These are phyloP conservation scores for Spatulosminthurus flaviceps DNA, from an alignment of 2,888 invertebrate species.

Conservation along the genomic window DNA sequence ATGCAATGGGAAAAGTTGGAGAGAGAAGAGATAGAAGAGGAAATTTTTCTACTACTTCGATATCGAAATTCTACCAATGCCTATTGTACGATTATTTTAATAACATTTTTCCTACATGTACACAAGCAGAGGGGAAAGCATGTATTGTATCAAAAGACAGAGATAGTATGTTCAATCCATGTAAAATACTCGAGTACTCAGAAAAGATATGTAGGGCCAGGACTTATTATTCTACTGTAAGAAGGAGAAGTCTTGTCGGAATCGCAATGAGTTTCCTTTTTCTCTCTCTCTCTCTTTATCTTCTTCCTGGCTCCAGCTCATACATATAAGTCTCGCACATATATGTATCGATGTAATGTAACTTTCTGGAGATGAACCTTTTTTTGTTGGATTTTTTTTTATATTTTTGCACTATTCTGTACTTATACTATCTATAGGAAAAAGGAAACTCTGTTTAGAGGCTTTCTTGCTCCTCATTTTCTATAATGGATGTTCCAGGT, in stretches of 20 bases:
- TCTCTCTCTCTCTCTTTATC: not conserved
- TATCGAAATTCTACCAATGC: not conserved
- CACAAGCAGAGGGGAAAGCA: no score
- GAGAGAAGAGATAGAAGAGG: not conserved
- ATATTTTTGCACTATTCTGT: no score
- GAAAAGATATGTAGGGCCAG: no score
- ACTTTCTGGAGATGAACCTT: no score
- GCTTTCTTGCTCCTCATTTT: constrained; percentile 1
- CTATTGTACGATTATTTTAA: no score
- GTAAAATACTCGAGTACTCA: no score
- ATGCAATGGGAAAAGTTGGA: not conserved
- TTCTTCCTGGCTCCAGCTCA: not conserved
- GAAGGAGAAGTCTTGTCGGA: not conserved
- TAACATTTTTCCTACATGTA: no score
- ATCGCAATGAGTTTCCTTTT: constrained; percentile 5
- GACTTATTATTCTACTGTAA: no score
- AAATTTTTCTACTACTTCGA: not conserved
- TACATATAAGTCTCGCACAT: no score
- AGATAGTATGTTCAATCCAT: no score
- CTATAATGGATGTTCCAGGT: not conserved
- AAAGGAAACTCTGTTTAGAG: not conserved
- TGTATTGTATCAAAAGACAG: no score
- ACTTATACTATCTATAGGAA: not conserved
- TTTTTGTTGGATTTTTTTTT: not conserved
- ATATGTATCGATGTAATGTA: no score